Evolutionary conservation across 2,888 invertebrate species (phyloP).

Genomic region (Notodromas monacha): DNA sequence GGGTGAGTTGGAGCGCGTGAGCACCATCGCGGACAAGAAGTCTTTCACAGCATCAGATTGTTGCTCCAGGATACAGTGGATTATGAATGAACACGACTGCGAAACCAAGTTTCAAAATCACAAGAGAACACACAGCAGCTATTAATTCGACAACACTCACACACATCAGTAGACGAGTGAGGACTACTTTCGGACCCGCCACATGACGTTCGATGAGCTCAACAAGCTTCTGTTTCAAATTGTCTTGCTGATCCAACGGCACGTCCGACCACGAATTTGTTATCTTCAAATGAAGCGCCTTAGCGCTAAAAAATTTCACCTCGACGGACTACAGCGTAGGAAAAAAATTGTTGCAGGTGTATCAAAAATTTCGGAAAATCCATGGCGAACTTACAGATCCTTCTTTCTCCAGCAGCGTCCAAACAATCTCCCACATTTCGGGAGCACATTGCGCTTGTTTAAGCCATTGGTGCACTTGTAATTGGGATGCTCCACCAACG

Average conservation of each 20-base stretch:
- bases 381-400: too few species aligned
- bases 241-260: background rate
- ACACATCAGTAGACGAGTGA: background rate
- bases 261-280: background rate
- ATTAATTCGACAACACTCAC: background rate
- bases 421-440: background rate
- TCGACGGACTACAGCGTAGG: conserved; percentile 4
- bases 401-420: too few species aligned
- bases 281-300: background rate
- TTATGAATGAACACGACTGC: too few species aligned
- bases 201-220: background rate
- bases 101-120: background rate
- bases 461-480: background rate
- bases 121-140: background rate
- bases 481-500: background rate
- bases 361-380: too few species aligned
- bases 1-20: too few species aligned
- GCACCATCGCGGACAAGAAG: too few species aligned
- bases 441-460: background rate
- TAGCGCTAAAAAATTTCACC: background rate
- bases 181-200: background rate
- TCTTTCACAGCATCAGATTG: too few species aligned
- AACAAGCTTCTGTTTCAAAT: background rate
- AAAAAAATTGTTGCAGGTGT: background rate
- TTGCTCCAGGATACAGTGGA: too few species aligned